A percentile compares a stretch with the other conserved stretches of the same genome.
These are phyloP conservation scores for Ormyrus thymus DNA, from an alignment of 2,888 invertebrate genomes.

Conservation along the genomic window DNA sequence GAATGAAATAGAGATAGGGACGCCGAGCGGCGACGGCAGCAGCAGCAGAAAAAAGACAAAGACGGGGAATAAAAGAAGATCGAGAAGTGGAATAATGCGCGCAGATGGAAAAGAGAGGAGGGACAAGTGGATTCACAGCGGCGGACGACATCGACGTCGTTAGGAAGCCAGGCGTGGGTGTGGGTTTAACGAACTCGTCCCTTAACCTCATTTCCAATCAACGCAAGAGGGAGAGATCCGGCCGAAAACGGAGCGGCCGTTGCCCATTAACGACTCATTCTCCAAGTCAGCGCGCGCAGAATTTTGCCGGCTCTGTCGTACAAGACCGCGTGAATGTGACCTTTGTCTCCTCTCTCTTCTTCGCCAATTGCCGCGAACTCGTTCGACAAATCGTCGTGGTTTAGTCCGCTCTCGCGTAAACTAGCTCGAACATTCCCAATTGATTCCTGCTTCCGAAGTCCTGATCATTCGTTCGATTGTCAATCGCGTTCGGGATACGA, in stretches of 20 bases:
- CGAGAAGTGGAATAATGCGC: not conserved
- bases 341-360: not conserved
- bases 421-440: not conserved
- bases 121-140: not conserved
- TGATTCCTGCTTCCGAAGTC: not conserved
- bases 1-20: no score
- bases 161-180: constrained; percentile 21
- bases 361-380: not conserved
- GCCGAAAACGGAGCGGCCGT: constrained; percentile 13
- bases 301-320: not conserved
- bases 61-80: not conserved
- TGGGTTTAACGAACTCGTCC: constrained; percentile 43
- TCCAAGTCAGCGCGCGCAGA: not conserved
- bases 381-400: constrained; percentile 37
- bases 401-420: not conserved
- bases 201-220: constrained; percentile 48
- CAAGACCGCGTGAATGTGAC: constrained; percentile 3
- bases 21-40: not conserved
- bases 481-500: no score
- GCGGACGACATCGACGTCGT: not conserved
- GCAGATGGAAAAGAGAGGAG: not conserved
- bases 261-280: constrained; percentile 49
- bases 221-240: not conserved
- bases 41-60: not conserved
- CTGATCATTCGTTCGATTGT: no score